These are phyloP conservation scores for Drosophila quasianomalipes DNA, from an alignment of 2,888 invertebrate species.

Conservation along the genomic window DNA sequence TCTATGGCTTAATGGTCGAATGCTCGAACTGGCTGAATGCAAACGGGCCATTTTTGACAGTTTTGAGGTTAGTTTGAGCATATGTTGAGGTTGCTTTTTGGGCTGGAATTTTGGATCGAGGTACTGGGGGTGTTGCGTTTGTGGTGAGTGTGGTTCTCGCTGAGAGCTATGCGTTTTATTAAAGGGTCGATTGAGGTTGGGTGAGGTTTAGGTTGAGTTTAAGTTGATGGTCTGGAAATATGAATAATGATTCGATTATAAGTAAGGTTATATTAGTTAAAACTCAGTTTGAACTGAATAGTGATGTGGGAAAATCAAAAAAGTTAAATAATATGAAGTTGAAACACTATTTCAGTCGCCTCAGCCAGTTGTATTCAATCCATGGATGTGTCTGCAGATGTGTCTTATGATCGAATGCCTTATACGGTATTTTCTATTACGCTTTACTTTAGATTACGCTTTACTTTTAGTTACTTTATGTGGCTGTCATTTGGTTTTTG, in stretches of 20 bases:
- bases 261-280: conserved; percentile 20
- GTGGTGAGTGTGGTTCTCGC: conserved; percentile 22
- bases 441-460: conserved; percentile 46
- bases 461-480: conserved; percentile 53
- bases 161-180: neutral
- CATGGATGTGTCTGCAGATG: conserved; percentile 31
- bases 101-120: conserved; percentile 3
- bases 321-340: neutral
- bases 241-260: conserved; percentile 26
- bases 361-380: conserved; percentile 40
- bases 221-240: conserved; percentile 29
- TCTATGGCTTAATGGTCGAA: conserved; percentile 44
- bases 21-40: conserved; percentile 44
- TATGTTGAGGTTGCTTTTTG: conserved; percentile 23
- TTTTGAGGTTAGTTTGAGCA: conserved; percentile 59
- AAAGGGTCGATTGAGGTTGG: conserved; percentile 6
- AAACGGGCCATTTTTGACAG: conserved; percentile 44
- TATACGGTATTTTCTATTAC: conserved; percentile 45
- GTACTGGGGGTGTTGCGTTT: conserved; percentile 9
- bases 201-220: conserved; percentile 12
- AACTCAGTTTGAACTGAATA: conserved; percentile 4
- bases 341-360: conserved; percentile 16
- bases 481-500: conserved; percentile 39
- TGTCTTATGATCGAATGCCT: conserved; percentile 58
- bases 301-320: neutral